Conservation (phyloP, 2,797 vertebrate species). For the Centroberyx gerrardi region DNA sequence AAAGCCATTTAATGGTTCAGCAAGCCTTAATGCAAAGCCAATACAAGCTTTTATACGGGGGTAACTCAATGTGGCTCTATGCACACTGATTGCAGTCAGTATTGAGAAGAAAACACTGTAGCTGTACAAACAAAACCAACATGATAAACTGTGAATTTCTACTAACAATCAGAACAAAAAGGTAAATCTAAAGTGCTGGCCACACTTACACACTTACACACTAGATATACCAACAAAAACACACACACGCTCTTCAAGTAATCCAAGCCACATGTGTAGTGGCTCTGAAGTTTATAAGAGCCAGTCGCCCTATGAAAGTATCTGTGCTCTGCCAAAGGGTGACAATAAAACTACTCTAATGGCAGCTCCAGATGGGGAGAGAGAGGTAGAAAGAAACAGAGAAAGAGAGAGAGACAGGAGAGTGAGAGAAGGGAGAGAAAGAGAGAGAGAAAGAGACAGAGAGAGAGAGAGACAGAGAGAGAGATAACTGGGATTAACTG, state of each 20-base stretch:
- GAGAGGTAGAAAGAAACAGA: constrained; percentile 16
- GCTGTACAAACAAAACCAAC: constrained; percentile 8
- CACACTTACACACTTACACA: background rate
- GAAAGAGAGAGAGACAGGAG: constrained; percentile 32
- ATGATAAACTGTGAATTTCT: constrained; percentile 5
- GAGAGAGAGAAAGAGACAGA: constrained; percentile 2
- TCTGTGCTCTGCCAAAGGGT: constrained; percentile 64
- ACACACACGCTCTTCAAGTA: constrained; percentile 48
- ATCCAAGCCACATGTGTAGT: constrained; percentile 65
- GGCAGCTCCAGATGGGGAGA: constrained; percentile 67
- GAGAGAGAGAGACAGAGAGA: background rate
- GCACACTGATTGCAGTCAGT: background rate
- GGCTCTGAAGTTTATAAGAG: constrained; percentile 67
- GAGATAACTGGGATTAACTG: constrained; percentile 42
- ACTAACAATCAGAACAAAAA: constrained; percentile 15
- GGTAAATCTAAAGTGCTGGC: background rate
- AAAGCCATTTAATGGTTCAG: constrained; percentile 79
- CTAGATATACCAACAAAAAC: constrained; percentile 33
- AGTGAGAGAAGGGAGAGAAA: constrained; percentile 22
- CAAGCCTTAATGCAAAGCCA: constrained; percentile 72
- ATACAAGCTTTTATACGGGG: constrained; percentile 56
- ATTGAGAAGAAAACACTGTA: constrained; percentile 16
- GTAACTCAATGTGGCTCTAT: constrained; percentile 22
- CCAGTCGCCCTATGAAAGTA: constrained; percentile 58
- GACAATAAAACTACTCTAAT: constrained; percentile 68